Evolutionary conservation across 2,797 vertebrate genomes (phyloP).

Genomic region (Capromys pilorides): DNA sequence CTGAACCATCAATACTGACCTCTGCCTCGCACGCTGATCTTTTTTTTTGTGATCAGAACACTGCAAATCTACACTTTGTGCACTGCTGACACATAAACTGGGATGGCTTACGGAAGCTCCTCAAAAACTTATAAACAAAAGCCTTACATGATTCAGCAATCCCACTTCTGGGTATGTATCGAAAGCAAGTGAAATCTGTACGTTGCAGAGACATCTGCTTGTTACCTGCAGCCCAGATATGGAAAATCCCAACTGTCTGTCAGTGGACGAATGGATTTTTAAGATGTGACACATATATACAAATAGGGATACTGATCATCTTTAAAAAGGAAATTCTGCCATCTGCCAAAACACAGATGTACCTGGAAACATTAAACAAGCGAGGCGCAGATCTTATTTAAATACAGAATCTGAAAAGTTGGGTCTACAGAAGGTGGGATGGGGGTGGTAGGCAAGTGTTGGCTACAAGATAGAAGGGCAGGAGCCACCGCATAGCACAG

Average conservation of each 20-base stretch:
- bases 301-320: too few species aligned
- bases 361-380: neutral
- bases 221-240: neutral
- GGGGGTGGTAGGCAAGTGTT: neutral
- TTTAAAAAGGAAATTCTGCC: neutral
- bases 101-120: neutral
- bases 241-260: neutral
- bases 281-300: accelerated
- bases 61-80: neutral
- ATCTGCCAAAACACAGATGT: neutral
- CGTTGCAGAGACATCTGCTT: neutral
- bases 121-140: neutral
- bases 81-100: neutral
- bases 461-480: neutral
- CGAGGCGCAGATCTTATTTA: neutral
- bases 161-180: neutral
- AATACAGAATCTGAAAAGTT: neutral
- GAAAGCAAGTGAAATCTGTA: neutral
- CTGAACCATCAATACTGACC: neutral
- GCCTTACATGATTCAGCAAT: neutral
- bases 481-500: too few species aligned
- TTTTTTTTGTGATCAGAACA: neutral
- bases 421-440: neutral
- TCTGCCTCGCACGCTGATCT: neutral
- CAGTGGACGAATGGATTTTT: neutral